Evolutionary conservation across 2,113 vertebrate genomes (phyloP).

Genomic region (Tupaia tana): DNA sequence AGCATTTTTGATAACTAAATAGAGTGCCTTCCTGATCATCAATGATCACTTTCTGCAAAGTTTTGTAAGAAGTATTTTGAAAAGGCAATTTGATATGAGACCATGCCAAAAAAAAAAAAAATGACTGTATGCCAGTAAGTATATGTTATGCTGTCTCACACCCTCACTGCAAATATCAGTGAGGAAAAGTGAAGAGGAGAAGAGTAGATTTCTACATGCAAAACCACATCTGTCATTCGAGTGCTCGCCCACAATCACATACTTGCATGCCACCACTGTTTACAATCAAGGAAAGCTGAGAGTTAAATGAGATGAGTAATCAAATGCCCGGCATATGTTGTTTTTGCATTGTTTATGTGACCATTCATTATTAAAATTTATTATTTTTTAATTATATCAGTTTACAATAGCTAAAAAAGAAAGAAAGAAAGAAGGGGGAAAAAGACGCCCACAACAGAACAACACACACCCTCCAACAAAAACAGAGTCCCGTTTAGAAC

Average conservation of each 20-base stretch:
- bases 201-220: constrained; percentile 40
- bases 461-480: constrained; percentile 47
- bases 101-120: constrained; percentile 66
- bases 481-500: constrained; percentile 53
- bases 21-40: not conserved
- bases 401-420: constrained; percentile 76
- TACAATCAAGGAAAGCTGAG: constrained; percentile 85
- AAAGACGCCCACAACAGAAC: not conserved
- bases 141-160: constrained; percentile 14
- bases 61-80: constrained; percentile 51
- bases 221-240: constrained; percentile 27
- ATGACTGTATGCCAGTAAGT: not conserved
- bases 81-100: constrained; percentile 34
- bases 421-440: not conserved
- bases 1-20: not conserved
- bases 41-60: not conserved
- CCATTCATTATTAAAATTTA: constrained; percentile 88
- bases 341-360: constrained; percentile 88
- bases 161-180: constrained; percentile 30
- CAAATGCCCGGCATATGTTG: constrained; percentile 88
- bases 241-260: not conserved
- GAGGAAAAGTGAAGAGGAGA: not conserved
- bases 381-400: constrained; percentile 85
- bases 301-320: constrained; percentile 88
- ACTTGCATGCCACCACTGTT: constrained; percentile 81